Conservation (phyloP, 2,113 vertebrate species). For the Brachypteracias leptosomus region DNA sequence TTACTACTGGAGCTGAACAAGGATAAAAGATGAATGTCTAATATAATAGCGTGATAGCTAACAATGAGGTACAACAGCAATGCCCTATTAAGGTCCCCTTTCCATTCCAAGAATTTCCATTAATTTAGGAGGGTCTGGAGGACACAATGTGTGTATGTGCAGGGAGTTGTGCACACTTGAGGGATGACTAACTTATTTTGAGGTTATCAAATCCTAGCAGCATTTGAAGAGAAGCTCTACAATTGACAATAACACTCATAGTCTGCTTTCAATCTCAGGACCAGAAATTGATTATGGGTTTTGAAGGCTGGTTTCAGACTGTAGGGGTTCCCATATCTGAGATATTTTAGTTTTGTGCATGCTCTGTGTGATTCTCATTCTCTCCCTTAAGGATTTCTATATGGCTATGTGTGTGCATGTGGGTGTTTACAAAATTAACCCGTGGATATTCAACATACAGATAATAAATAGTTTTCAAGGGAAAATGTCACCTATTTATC, state of each 20-base stretch:
- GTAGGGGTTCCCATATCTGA: not conserved
- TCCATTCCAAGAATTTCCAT: not conserved
- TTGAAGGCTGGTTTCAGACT: not conserved
- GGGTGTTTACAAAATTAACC: not conserved
- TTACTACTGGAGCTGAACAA: slow-evolving; percentile 24
- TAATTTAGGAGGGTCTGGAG: not conserved
- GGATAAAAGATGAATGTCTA: not conserved
- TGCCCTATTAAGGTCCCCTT: not conserved
- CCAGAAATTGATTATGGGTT: not conserved
- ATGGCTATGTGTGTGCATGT: fast-evolving
- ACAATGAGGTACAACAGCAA: not conserved
- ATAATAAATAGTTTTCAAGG: not conserved
- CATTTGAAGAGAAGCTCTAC: not conserved
- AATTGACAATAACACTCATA: not conserved
- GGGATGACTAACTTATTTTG: not conserved
- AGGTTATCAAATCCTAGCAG: not conserved
- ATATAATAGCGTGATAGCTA: not conserved
- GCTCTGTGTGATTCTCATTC: not conserved
- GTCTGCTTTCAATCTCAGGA: not conserved
- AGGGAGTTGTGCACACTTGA: not conserved
- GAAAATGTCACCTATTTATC: not conserved
- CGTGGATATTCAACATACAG: fast-evolving
- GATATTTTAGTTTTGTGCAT: not conserved
- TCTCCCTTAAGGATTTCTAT: not conserved
- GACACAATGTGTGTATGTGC: fast-evolving